Conservation (phyloP, 2,113 vertebrate species). For the Serinus canaria region DNA sequence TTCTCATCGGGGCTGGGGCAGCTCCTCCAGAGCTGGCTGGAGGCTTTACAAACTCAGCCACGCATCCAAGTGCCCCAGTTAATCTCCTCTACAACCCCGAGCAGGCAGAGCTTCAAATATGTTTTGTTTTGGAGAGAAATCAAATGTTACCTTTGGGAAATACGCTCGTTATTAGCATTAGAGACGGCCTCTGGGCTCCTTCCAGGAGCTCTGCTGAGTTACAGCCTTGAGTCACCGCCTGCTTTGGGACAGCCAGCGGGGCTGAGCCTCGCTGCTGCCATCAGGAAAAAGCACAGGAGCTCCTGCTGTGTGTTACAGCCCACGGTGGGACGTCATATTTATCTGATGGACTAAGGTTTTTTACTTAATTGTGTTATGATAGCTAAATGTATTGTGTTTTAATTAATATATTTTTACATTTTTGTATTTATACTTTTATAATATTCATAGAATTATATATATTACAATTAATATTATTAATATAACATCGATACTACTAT, state of each 20-base stretch:
- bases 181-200: neutral
- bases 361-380: neutral
- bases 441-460: too few species aligned
- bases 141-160: slow-evolving; percentile 52
- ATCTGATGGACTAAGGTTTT: neutral
- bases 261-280: neutral
- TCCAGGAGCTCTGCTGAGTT: neutral
- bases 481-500: too few species aligned
- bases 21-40: neutral
- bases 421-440: too few species aligned
- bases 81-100: neutral
- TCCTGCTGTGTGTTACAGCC: accelerated
- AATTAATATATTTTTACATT: too few species aligned
- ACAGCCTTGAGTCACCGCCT: neutral
- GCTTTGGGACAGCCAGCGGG: neutral
- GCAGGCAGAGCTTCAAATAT: slow-evolving; percentile 14
- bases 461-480: too few species aligned
- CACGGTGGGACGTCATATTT: accelerated
- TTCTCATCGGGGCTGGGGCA: neutral
- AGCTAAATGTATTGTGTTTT: neutral
- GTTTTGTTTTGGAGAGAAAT: neutral
- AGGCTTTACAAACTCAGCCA: neutral
- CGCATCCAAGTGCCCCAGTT: neutral
- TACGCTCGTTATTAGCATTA: slow-evolving; percentile 14
- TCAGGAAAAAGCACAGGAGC: neutral